Percentiles rank a stretch among this genome's conserved stretches.
Conservation (phyloP, 2,113 vertebrate species). For the Scartelaos histophorus region DNA sequence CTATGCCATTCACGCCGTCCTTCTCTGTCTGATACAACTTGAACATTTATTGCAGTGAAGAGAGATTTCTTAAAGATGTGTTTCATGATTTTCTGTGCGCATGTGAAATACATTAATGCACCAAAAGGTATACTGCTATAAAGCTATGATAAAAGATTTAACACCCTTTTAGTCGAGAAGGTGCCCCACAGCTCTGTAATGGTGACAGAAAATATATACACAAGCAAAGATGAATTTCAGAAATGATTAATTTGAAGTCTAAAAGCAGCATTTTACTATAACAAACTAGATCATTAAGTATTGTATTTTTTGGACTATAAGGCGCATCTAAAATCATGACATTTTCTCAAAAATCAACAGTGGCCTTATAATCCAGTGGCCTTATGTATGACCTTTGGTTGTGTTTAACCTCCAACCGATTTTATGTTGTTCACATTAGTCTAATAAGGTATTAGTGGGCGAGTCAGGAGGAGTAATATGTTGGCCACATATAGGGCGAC, state of each 20-base stretch:
- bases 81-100: constrained; percentile 29
- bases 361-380: too few relatives aligned
- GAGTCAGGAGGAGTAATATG: too few relatives aligned
- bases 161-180: background rate
- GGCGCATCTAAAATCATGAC: too few relatives aligned
- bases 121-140: constrained; percentile 6
- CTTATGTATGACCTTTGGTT: too few relatives aligned
- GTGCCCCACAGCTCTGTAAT: background rate
- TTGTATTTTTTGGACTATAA: too few relatives aligned
- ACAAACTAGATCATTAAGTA: too few relatives aligned
- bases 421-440: too few relatives aligned
- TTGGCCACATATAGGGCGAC: too few relatives aligned
- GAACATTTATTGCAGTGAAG: constrained; percentile 53
- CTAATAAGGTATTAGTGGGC: too few relatives aligned
- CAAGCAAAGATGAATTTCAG: background rate
- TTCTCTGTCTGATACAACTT: constrained; percentile 19
- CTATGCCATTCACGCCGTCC: constrained; percentile 36
- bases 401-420: too few relatives aligned
- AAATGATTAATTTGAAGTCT: background rate
- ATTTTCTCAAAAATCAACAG: too few relatives aligned
- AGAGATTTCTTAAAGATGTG: constrained; percentile 49
- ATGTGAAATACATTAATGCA: constrained; percentile 19
- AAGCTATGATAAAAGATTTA: background rate
- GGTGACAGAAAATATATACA: background rate
- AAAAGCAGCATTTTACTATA: too few relatives aligned